A percentile compares a stretch with the other conserved stretches of the same genome.
Evolutionary conservation across 2,797 vertebrate genomes (phyloP).

Genomic region (Amazonetta brasiliensis): DNA sequence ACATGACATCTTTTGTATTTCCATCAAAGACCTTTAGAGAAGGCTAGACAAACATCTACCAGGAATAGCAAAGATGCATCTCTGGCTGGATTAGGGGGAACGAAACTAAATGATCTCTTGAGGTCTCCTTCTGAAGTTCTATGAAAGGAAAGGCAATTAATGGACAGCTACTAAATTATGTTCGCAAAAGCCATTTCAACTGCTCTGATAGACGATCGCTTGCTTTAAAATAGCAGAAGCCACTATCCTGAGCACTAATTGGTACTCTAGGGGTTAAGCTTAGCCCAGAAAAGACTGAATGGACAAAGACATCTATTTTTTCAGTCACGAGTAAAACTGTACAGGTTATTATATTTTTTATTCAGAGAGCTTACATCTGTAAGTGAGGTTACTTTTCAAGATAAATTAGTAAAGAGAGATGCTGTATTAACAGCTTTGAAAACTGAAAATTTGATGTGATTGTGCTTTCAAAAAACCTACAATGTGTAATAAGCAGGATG

Average conservation of each 20-base stretch:
- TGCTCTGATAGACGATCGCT: constrained; percentile 13
- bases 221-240: constrained; percentile 3
- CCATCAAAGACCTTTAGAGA: not conserved
- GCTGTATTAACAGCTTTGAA: not conserved
- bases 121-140: constrained; percentile 12
- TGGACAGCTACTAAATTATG: constrained; percentile 33
- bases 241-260: constrained; percentile 11
- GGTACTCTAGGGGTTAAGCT: constrained; percentile 39
- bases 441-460: not conserved
- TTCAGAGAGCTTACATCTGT: not conserved
- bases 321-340: not conserved
- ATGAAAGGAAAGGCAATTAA: constrained; percentile 32
- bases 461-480: too few relatives aligned
- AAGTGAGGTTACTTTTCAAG: not conserved
- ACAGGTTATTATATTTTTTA: not conserved
- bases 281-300: constrained; percentile 5
- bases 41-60: not conserved
- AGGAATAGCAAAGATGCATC: constrained; percentile 14
- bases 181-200: constrained; percentile 44
- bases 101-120: constrained; percentile 35
- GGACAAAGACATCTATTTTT: not conserved
- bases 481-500: not conserved
- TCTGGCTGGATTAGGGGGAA: not conserved
- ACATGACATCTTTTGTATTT: not conserved
- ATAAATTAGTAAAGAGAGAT: not conserved